Evolutionary conservation across 2,113 vertebrate genomes (phyloP).

Genomic region (Lamprotornis superbus): DNA sequence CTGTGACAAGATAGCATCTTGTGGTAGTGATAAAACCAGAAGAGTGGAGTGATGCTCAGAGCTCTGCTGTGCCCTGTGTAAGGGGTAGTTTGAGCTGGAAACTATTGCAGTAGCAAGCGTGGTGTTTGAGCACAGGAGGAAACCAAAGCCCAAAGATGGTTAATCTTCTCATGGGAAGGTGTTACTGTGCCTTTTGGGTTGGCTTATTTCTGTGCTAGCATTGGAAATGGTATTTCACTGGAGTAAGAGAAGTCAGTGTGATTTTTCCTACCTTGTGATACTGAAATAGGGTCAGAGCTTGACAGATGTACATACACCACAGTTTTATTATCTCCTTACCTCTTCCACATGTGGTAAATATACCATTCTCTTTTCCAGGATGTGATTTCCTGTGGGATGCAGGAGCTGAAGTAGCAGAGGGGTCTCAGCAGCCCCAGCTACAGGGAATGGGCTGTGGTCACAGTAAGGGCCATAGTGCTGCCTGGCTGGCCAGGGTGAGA

Average conservation of each 20-base stretch:
- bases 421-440: not conserved
- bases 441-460: not conserved
- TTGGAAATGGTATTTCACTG: not conserved
- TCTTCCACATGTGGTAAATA: not conserved
- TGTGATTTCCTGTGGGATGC: not conserved
- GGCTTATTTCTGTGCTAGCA: not conserved
- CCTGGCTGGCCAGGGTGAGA: not conserved
- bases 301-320: not conserved
- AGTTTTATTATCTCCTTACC: not conserved
- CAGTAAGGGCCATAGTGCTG: not conserved
- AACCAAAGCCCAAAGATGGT: not conserved
- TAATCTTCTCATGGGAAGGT: not conserved
- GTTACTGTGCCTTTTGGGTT: not conserved
- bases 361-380: not conserved
- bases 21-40: not conserved
- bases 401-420: not conserved
- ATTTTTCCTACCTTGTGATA: not conserved
- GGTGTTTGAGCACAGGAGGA: not conserved
- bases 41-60: not conserved
- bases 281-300: not conserved
- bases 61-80: not conserved
- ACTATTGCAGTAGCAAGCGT: not conserved
- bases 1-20: not conserved
- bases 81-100: not conserved
- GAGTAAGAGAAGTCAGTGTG: rapidly evolving